Base-by-base conservation (phyloP, 2,113 vertebrate genomes). In the Myrmecobius fasciatus region DNA sequence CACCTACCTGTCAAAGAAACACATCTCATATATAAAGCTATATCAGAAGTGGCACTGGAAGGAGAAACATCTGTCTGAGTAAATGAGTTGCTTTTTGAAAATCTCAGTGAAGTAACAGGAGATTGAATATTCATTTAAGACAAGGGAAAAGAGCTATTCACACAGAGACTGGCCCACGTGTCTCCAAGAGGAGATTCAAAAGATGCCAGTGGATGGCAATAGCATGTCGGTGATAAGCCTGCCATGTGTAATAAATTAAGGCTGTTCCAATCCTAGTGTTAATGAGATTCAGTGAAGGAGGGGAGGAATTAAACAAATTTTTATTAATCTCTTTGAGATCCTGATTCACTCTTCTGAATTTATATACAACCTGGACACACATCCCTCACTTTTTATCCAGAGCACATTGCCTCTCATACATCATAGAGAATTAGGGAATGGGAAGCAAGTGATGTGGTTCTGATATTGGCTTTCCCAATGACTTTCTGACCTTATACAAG, bases 21-120 rank as follows among this genome's bases (percentile, higher is more conserved):
- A 52, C 2, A 91, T 60, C 22, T 53, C 52, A 93, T 0, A 53
- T n/a, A 91, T 1, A 24, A 91, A 91, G 10, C 1, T 47, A 0
- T 52, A 90, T 89, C 52, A 94, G 88, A 96, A 96, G 52, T 95
- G 31, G 94, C 1, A 48, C 3, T 91, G 12, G 91, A 92, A 67
- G 48, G 20, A 26, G 36, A 53, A 97, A 8, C 14, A 89, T 60
- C 28, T 89, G 93, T 93, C 56, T 90, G 47, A 54, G 36, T 96
- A 89, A 95, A 91, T 51, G 83, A 91, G 22, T 93, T 49, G 54
- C 28, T 89, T 93, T 49, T 83, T 83, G 31, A 96, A 89, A 88
- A 28, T 0, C 36, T 8, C 47, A 60, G 0, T 6, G 9, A 95
- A 47, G n/a, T 56, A 49, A 89, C 0, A 60, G 46, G 20, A 90